A percentile compares a stretch with the other conserved stretches of the same genome.
phyloP scores from a whole-genome alignment of 2,888 invertebrate genomes.

The Ormia ochracea region DNA sequence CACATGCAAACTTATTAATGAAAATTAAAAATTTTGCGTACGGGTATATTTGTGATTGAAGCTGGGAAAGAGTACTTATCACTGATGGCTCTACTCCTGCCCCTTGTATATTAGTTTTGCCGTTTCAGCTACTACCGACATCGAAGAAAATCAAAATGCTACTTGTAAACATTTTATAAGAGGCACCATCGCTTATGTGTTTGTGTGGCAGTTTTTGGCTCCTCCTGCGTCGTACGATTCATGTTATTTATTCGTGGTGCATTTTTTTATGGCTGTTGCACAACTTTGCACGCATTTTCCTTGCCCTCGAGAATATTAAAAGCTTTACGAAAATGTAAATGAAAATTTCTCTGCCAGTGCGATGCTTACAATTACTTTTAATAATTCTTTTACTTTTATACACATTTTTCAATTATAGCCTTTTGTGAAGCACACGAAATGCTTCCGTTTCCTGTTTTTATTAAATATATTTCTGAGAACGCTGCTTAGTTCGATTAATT shows the following conservation, averaged over 20 bases:
- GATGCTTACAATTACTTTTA: constrained; percentile 14
- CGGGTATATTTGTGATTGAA: constrained; percentile 1
- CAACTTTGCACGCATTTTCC: constrained; percentile 26
- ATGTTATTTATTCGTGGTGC: neutral
- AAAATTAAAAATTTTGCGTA: neutral
- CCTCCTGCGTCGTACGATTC: constrained; percentile 7
- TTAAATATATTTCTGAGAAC: too few relatives aligned
- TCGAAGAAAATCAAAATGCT: neutral
- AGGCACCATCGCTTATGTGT: neutral
- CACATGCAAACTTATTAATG: neutral
- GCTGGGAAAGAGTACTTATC: neutral
- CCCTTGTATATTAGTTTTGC: neutral
- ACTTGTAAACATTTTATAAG: neutral
- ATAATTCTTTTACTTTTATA: neutral
- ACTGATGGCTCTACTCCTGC: neutral
- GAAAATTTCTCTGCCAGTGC: neutral
- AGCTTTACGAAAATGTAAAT: constrained; percentile 18
- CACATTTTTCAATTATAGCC: constrained; percentile 13
- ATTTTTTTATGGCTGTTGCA: neutral
- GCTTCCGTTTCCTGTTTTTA: too few relatives aligned
- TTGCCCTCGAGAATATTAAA: constrained; percentile 6
- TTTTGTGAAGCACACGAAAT: neutral
- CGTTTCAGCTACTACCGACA: neutral
- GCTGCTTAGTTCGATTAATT: too few relatives aligned
- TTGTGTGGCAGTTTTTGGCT: neutral